Conservation (phyloP, 2,888 invertebrate species). For the Nemotelus pantherinus region DNA sequence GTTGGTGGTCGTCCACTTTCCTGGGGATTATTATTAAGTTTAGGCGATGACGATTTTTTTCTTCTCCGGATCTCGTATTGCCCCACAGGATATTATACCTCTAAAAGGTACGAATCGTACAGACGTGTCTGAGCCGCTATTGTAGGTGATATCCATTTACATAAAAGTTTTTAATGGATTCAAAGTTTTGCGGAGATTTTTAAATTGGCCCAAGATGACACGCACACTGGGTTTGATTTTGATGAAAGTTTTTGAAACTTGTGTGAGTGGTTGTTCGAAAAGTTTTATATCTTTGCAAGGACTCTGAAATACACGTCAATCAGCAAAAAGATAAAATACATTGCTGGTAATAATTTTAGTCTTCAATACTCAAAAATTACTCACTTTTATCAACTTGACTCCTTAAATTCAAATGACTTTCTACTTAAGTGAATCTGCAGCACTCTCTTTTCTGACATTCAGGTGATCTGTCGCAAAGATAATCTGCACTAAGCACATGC, state of each 20-base stretch:
- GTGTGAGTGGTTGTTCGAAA: too few species aligned
- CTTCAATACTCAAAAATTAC: too few species aligned
- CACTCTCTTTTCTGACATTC: neutral
- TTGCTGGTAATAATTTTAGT: too few species aligned
- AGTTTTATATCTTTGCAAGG: too few species aligned
- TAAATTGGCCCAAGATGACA: slow-evolving; percentile 25
- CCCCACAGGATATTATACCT: slow-evolving; percentile 20
- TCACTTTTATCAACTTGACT: too few species aligned
- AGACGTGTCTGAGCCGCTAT: slow-evolving; percentile 41
- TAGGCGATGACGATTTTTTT: slow-evolving; percentile 42
- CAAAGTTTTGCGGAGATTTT: slow-evolving; percentile 48
- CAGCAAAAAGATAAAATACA: too few species aligned
- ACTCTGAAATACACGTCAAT: too few species aligned
- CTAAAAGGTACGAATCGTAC: slow-evolving; percentile 24
- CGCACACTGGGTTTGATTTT: too few species aligned
- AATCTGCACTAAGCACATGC: slow-evolving; percentile 33
- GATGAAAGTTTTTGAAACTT: too few species aligned
- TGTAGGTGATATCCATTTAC: slow-evolving; percentile 50
- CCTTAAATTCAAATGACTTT: too few species aligned
- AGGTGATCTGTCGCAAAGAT: slow-evolving; percentile 25
- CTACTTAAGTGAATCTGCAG: too few species aligned
- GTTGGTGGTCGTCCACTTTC: slow-evolving; percentile 36
- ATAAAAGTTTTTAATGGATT: slow-evolving; percentile 52
- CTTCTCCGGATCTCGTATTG: neutral
- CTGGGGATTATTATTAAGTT: slow-evolving; percentile 50